These are phyloP conservation scores for Siniperca scherzeri DNA, from an alignment of 2,797 vertebrate genomes.

Conservation along the genomic window DNA sequence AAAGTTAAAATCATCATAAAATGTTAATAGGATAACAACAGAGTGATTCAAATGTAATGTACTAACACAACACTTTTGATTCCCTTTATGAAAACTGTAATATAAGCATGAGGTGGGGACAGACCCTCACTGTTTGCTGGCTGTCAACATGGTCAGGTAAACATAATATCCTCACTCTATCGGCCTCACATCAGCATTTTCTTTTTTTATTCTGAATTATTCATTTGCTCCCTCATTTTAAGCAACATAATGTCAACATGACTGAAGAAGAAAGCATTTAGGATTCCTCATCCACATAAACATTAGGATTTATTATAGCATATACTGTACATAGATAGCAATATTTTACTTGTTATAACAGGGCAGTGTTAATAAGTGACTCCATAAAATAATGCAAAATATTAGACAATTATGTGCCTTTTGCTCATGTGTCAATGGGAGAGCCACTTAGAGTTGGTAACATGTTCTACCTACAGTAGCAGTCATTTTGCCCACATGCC, in stretches of 20 bases:
- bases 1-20: conserved; percentile 16
- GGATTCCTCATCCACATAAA: conserved; percentile 50
- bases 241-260: conserved; percentile 51
- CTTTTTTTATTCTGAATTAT: conserved; percentile 63
- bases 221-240: conserved; percentile 51
- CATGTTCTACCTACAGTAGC: conserved; percentile 29
- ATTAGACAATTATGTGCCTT: conserved; percentile 24
- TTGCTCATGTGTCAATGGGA: conserved; percentile 41
- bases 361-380: conserved; percentile 18
- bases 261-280: conserved; percentile 49
- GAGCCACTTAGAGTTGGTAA: conserved; percentile 44
- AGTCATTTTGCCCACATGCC: conserved; percentile 49
- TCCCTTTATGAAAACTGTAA: conserved; percentile 41
- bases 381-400: conserved; percentile 3
- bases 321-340: background rate
- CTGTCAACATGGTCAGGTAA: conserved; percentile 55
- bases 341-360: conserved; percentile 26
- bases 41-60: conserved; percentile 12
- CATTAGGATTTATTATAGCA: conserved; percentile 48
- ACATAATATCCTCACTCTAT: conserved; percentile 52
- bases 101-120: conserved; percentile 12
- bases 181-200: conserved; percentile 52
- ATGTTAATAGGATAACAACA: conserved; percentile 23
- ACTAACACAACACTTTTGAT: conserved; percentile 13
- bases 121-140: conserved; percentile 32